These are phyloP conservation scores for Brachyopa scutellaris DNA, from an alignment of 2,888 invertebrate species.

Conservation along the genomic window DNA sequence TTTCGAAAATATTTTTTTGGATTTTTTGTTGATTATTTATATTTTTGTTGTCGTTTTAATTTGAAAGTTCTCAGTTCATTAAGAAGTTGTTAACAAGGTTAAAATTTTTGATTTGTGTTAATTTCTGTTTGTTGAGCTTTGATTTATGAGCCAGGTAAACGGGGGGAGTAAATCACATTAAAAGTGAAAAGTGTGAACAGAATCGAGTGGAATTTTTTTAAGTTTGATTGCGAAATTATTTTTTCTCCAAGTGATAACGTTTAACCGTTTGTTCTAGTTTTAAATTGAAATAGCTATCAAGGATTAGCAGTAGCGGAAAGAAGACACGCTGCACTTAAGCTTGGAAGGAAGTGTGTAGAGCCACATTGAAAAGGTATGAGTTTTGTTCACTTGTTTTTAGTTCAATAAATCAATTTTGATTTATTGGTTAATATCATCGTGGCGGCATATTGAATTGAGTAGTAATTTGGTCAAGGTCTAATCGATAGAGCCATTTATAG, in stretches of 20 bases:
- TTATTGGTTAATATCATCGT: too few relatives aligned
- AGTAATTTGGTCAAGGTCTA: slow-evolving; percentile 50
- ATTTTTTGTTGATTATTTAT: neutral
- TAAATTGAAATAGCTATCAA: slow-evolving; percentile 4
- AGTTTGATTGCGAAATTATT: neutral
- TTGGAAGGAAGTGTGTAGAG: neutral
- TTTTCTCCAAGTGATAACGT: slow-evolving; percentile 25
- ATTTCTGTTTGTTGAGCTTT: neutral
- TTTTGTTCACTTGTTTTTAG: neutral
- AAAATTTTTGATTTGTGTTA: too few relatives aligned
- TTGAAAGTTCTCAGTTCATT: neutral
- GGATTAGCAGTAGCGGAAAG: neutral
- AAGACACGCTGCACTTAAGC: neutral
- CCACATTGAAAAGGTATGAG: slow-evolving; percentile 19
- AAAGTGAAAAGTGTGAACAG: slow-evolving; percentile 15
- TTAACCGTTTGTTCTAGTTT: slow-evolving; percentile 2
- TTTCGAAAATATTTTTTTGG: too few relatives aligned
- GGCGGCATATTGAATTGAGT: neutral
- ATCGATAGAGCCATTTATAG: neutral
- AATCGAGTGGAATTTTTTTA: slow-evolving; percentile 18
- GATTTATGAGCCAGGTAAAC: too few relatives aligned
- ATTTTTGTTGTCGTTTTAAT: neutral
- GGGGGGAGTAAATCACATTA: too few relatives aligned
- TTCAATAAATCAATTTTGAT: slow-evolving; percentile 23
- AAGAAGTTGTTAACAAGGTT: too few relatives aligned